Conservation (phyloP, 2,888 invertebrate genomes). For the Lithophane socia region DNA sequence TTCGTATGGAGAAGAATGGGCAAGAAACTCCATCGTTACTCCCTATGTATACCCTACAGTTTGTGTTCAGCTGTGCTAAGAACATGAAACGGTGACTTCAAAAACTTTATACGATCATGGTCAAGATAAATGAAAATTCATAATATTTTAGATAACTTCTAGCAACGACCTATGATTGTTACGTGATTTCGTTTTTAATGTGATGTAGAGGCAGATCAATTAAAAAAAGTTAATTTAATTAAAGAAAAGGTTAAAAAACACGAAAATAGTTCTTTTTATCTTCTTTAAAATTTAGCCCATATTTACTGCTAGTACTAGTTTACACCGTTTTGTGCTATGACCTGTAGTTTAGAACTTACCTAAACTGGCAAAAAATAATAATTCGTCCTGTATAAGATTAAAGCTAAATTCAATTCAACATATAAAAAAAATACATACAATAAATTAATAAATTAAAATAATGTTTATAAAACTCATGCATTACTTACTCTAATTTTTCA, state of each 20-base stretch:
- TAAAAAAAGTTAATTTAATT: not conserved
- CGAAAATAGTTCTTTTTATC: not conserved
- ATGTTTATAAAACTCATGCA: conserved; percentile 27
- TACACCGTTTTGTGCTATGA: not conserved
- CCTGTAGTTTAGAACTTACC: not conserved
- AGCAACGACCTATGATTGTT: not conserved
- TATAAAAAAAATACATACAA: not conserved
- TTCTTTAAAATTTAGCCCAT: not conserved
- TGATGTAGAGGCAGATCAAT: not conserved
- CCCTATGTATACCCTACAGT: no score
- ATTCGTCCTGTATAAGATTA: conserved; percentile 8
- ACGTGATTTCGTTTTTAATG: not conserved
- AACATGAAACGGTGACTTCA: not conserved
- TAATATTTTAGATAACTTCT: not conserved
- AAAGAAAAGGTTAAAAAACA: not conserved
- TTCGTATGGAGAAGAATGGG: no score
- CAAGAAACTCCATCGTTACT: no score
- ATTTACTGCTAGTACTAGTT: not conserved
- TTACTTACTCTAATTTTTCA: not conserved
- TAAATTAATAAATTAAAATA: not conserved
- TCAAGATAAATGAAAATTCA: not conserved
- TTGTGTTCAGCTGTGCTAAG: not conserved
- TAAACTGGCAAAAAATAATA: not conserved
- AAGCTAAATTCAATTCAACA: conserved; percentile 5
- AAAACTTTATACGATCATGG: not conserved